Conservation (phyloP, 2,113 vertebrate species). For the Isichthys henryi region DNA sequence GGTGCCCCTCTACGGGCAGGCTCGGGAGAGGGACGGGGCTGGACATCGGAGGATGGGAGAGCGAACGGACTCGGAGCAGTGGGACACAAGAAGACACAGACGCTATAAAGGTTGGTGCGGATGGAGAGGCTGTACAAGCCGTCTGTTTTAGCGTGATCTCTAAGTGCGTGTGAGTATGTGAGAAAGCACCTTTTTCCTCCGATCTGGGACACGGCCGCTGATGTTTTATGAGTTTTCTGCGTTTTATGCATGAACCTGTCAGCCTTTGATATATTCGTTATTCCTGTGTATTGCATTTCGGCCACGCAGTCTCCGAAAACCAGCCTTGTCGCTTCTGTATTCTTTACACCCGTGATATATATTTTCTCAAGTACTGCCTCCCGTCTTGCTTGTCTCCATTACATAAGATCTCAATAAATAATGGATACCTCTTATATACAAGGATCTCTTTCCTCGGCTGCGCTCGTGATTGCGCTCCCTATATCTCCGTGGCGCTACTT, state of each 20-base stretch:
- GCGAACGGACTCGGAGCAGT: conserved; percentile 51
- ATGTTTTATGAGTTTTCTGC: background rate
- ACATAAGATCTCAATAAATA: conserved; percentile 18
- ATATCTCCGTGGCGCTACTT: background rate
- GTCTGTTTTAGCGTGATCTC: background rate
- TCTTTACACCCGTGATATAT: background rate
- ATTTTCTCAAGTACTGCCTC: background rate
- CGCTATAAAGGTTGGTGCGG: conserved; percentile 56
- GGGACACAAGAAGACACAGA: conserved; percentile 52
- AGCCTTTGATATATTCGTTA: background rate
- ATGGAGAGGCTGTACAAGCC: background rate
- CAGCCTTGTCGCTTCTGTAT: background rate
- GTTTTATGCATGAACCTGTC: background rate
- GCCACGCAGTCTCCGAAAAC: background rate
- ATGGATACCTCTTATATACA: conserved; percentile 3
- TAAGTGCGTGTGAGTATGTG: background rate
- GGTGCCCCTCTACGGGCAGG: conserved; percentile 1
- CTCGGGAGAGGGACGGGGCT: conserved; percentile 15
- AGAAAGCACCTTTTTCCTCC: background rate
- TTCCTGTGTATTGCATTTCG: no score
- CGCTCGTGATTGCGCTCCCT: background rate
- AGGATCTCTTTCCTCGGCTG: background rate
- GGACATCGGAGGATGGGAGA: conserved; percentile 55
- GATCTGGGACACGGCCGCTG: background rate
- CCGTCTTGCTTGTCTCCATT: background rate